These are phyloP conservation scores for Anastrepha obliqua DNA, from an alignment of 1,140 invertebrate species.

Conservation along the genomic window DNA sequence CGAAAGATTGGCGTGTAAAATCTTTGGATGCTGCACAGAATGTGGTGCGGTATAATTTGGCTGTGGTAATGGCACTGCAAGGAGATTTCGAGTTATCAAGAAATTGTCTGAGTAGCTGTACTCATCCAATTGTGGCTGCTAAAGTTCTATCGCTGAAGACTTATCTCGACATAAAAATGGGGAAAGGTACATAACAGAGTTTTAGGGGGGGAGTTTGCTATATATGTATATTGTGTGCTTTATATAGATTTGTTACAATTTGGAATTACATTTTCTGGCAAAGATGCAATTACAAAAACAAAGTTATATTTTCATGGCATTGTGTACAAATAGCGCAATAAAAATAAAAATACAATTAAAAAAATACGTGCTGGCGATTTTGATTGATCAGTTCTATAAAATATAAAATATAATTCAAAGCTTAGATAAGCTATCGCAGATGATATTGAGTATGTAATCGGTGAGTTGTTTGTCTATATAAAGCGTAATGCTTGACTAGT, in stretches of 20 bases:
- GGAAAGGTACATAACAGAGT: conserved; percentile 65
- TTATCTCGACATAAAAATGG: conserved; percentile 83
- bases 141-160: conserved; percentile 84
- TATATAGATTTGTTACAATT: not conserved
- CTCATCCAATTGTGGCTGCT: conserved; percentile 78
- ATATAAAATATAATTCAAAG: conserved; percentile 1
- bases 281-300: not conserved
- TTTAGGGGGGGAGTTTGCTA: not conserved
- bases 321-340: not conserved
- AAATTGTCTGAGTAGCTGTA: conserved; percentile 79
- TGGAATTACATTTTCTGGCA: not conserved
- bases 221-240: not conserved
- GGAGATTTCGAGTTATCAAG: conserved; percentile 86
- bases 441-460: not conserved
- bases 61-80: conserved; percentile 84
- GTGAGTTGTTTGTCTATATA: not conserved
- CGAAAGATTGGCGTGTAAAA: conserved; percentile 82
- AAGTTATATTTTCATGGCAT: not conserved
- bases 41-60: conserved; percentile 87
- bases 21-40: conserved; percentile 80
- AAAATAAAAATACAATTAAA: not conserved
- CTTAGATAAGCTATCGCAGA: not conserved
- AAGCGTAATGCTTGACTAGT: not conserved
- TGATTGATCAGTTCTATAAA: not conserved
- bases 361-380: not conserved